Evolutionary conservation across 1,140 invertebrate genomes (phyloP), one percentile per base, ranked within the genome.

Genomic region (Anadara kagoshimensis): DNA sequence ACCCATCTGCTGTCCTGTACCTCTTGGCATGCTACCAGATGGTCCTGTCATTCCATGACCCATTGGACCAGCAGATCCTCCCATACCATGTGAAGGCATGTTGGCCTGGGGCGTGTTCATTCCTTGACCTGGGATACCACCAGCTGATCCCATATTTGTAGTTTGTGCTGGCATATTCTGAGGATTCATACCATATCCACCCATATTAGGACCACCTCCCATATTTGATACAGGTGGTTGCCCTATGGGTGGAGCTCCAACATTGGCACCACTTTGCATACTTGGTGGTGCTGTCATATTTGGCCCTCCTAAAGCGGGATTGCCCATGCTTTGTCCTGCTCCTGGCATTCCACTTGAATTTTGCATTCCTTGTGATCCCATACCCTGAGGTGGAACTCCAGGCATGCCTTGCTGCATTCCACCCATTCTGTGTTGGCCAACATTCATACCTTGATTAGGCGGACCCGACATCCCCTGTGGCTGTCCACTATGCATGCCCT

Each of bases 321-420:
- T n/a, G n/a, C 57, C 51, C 59, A 64, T 69, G 53, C 36, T 36
- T 58, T 65, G 66, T 44, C 56, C 65, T 49, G 62, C 54, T 22
- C 65, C 72, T 58, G 73, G 65, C 72, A 81, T 78, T 22, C 78
- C 76, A 51, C 62, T 20, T 22, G 61, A 49, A 67, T 69, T 94
- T 16, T 29, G 20, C 62, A 70, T 71, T 36, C 64, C 64, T 63
- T 68, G 76, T 22, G 49, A 69, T 26, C 69, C 65, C 68, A 76
- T 75, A n/a, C 65, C 68, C 41, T 69, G 70, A 16, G 41, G 56
- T 43, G 67, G 7, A 36, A 36, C 29, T 36, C 69, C 58, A 20
- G 69, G 59, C 69, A 76, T 73, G 36, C 69, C 72, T 56, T 78
- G 81, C 29, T 66, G 68, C 43, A 57, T 45, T 8, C 26, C 64